Conservation (phyloP, 23 tunicate genomes). For the Corella eumyota region DNA sequence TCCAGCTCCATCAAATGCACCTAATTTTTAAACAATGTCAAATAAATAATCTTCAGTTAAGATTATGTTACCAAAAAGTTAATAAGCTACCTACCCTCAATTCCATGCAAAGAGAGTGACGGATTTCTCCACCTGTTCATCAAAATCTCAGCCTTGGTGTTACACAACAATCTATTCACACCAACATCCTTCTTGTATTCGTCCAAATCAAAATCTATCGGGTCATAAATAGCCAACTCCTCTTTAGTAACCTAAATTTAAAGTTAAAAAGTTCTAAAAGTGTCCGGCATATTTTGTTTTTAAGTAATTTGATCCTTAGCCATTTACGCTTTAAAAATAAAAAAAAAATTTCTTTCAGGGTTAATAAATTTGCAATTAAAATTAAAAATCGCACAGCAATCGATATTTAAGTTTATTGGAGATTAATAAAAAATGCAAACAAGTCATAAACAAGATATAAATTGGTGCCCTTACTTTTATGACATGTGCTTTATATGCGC, state of each 20-base stretch:
- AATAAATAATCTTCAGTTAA: too few relatives aligned
- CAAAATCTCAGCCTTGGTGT: conserved; percentile 57
- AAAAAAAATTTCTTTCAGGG: too few relatives aligned
- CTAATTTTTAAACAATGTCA: conserved; percentile 8
- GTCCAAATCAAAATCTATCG: conserved; percentile 88
- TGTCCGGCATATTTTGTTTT: too few relatives aligned
- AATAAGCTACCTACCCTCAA: conserved; percentile 67
- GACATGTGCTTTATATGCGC: too few relatives aligned
- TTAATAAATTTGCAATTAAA: too few relatives aligned
- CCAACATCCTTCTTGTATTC: conserved; percentile 94
- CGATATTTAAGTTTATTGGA: too few relatives aligned
- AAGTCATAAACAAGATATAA: too few relatives aligned
- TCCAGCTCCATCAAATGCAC: conserved; percentile 95
- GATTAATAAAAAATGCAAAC: too few relatives aligned
- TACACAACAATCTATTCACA: conserved; percentile 31
- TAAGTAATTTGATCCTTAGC: neutral
- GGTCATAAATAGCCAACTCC: conserved; percentile 55
- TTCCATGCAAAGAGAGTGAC: conserved; percentile 88
- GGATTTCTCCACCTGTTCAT: conserved; percentile 99
- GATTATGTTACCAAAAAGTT: too few relatives aligned
- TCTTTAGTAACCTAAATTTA: conserved; percentile 56
- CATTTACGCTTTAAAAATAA: neutral
- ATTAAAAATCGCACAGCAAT: too few relatives aligned
- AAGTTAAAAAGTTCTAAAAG: neutral
- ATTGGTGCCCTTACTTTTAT: too few relatives aligned